Evolutionary conservation across 2,797 vertebrate species (phyloP), one percentile per base, ranked within the genome.

Genomic region (Thaleichthys pacificus): DNA sequence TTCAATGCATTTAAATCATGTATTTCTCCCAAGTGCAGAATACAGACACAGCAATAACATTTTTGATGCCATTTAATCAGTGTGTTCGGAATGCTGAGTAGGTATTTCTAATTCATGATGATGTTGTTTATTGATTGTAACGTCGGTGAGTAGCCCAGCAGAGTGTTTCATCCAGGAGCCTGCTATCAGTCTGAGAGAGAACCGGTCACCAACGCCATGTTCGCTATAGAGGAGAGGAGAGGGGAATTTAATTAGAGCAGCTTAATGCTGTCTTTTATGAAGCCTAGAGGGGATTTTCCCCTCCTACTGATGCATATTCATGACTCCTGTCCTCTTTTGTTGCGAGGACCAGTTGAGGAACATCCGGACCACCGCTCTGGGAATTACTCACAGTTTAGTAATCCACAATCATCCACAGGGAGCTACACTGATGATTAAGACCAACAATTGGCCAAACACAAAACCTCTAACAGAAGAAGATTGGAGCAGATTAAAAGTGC

Each of bases 161-260:
- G 49, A 56, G 51, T 5, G 4, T n/a, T 56, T 17, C 4, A 58
- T 73, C 77, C 68, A 49, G 70, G 79, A 72, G 68, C 77, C 68
- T 47, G 42, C 68, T 79, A 65, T 51, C 2, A 80, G 58, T 58
- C 68, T 65, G 65, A 69, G 60, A 66, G 54, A 71, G 51, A 56
- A 56, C 71, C 74, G 5, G 76, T 81, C 84, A 80, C 82, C 73
- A 71, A 85, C 81, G 81, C 83, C 80, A 74, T 21, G 71, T 75
- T 83, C 66, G 66, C 75, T 77, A 72, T 82, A 86, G 69, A 58
- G 75, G 80, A 83, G 72, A 73, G 81, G 79, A 85, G 80, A 84
- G 84, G 80, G 84, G 75, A 72, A 77, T 89, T 88, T 91, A 91
- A 93, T 93, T 90, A 91, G 74, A 76, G 77, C 74, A 87, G 80